Evolutionary conservation across 2,797 vertebrate species (phyloP).

Genomic region (Pangasius larnaudii): DNA sequence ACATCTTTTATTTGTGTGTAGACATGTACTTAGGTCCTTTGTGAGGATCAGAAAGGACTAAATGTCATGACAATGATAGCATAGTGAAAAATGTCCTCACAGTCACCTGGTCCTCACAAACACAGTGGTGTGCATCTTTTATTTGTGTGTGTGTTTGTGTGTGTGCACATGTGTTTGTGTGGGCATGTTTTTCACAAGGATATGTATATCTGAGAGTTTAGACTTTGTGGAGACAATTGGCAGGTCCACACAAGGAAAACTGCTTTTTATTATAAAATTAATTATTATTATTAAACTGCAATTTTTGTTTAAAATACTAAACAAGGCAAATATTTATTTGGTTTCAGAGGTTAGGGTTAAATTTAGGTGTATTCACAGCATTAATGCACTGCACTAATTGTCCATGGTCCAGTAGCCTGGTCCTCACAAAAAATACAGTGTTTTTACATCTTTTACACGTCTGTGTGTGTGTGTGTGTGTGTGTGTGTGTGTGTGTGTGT

Average conservation of each 20-base stretch:
- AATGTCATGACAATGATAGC: background rate
- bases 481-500: background rate
- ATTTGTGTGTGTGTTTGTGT: background rate
- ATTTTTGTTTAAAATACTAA: background rate
- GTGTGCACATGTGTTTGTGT: conserved; percentile 52
- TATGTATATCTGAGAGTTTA: background rate
- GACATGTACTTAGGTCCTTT: background rate
- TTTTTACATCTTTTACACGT: conserved; percentile 41
- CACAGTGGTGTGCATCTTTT: background rate
- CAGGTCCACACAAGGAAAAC: background rate
- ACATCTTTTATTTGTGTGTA: background rate
- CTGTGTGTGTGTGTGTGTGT: background rate
- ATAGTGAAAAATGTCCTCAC: background rate
- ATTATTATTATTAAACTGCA: background rate
- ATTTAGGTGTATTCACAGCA: background rate
- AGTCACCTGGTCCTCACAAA: background rate
- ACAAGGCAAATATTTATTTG: background rate
- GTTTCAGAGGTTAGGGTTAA: background rate
- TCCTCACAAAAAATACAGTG: background rate
- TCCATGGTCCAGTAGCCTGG: background rate
- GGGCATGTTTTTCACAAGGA: conserved; percentile 6
- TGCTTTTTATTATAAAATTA: background rate
- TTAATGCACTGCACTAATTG: background rate
- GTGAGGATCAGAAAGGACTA: background rate
- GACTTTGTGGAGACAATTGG: background rate